Evolutionary conservation across 2,888 invertebrate species (phyloP).

Genomic region (Colletes collaris): DNA sequence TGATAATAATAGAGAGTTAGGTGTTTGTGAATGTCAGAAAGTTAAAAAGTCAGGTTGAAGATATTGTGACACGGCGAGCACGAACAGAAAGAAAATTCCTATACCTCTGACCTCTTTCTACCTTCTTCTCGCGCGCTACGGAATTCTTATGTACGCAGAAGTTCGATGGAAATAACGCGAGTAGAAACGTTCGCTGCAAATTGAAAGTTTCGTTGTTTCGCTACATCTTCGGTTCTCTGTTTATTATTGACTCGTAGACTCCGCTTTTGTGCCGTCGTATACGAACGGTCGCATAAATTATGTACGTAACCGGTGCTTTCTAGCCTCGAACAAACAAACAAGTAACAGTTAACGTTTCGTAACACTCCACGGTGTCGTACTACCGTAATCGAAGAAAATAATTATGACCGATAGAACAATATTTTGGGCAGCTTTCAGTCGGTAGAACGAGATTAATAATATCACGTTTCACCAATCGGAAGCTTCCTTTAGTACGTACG

Average conservation of each 20-base stretch:
- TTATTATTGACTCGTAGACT: conserved; percentile 16
- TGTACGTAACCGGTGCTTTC: not conserved
- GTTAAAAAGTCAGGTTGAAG: too few species aligned
- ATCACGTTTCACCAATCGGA: too few species aligned
- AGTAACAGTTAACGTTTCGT: not conserved
- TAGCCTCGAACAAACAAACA: not conserved
- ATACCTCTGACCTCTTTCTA: conserved; percentile 48
- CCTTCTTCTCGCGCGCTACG: conserved; percentile 6
- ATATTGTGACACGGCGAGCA: not conserved
- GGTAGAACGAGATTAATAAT: too few species aligned
- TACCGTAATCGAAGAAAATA: too few species aligned
- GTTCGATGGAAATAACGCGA: conserved; percentile 36
- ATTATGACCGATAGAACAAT: too few species aligned
- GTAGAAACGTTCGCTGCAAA: conserved; percentile 9
- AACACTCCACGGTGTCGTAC: not conserved
- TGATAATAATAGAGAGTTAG: too few species aligned
- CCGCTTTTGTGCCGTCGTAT: not conserved
- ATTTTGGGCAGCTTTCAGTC: too few species aligned
- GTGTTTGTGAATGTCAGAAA: too few species aligned
- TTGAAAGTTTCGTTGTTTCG: conserved; percentile 26
- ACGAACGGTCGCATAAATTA: conserved; percentile 18
- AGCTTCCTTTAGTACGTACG: too few species aligned
- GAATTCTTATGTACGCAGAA: conserved; percentile 18
- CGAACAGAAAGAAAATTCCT: conserved; percentile 33
- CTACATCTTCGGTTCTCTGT: not conserved